Evolutionary conservation across 35 echinoderm and acorn worm species (phyloP).

Genomic region (Strongylocentrotus purpuratus): DNA sequence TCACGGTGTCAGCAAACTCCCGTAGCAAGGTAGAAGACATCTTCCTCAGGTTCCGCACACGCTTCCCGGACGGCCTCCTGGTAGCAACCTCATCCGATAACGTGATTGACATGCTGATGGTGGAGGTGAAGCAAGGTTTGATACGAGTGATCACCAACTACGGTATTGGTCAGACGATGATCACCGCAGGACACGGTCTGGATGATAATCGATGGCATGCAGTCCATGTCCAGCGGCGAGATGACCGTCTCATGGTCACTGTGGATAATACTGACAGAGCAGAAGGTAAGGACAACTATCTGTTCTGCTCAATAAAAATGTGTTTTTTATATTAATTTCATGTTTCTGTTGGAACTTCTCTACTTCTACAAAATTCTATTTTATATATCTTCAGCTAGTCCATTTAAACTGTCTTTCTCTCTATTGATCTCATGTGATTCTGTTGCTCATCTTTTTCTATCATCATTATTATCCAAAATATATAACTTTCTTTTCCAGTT

Average conservation of each 20-base stretch:
- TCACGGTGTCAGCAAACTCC: constrained; percentile 55
- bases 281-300: constrained; percentile 66
- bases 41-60: constrained; percentile 80
- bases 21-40: constrained; percentile 87
- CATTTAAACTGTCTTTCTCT: neutral
- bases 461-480: neutral
- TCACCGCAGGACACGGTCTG: constrained; percentile 67
- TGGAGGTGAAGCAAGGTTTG: constrained; percentile 66
- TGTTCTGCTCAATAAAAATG: neutral
- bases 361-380: neutral
- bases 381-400: neutral
- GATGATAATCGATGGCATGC: constrained; percentile 92
- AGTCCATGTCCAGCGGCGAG: constrained; percentile 65
- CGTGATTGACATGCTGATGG: constrained; percentile 77
- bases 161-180: constrained; percentile 58
- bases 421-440: neutral
- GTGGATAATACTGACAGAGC: constrained; percentile 76
- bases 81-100: constrained; percentile 68
- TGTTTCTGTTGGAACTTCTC: neutral
- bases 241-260: constrained; percentile 59
- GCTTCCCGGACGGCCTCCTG: constrained; percentile 76
- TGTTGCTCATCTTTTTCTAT: neutral
- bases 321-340: neutral
- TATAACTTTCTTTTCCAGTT: neutral
- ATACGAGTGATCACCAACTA: constrained; percentile 71